Conservation (phyloP, 2,113 vertebrate genomes). For the Pseudorhombus dupliciocellatus region DNA sequence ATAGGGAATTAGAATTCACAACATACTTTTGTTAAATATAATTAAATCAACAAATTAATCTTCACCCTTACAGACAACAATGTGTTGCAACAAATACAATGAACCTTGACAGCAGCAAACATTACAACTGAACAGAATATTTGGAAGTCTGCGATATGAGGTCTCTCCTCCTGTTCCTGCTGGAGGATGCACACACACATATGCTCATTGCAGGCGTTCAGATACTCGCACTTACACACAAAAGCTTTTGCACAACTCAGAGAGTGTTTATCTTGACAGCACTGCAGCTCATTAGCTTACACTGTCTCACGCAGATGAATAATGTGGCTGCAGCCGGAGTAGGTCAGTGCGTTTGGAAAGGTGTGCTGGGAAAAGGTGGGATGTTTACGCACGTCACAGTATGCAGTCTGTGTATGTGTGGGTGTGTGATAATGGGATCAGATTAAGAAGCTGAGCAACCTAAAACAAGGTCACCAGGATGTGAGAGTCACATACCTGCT, state of each 20-base stretch:
- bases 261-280: conserved; percentile 36
- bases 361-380: conserved; percentile 23
- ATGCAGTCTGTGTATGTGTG: neutral
- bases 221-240: conserved; percentile 2
- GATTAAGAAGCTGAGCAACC: conserved; percentile 17
- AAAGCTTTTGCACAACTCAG: neutral
- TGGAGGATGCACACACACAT: conserved; percentile 27
- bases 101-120: neutral
- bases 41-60: no score
- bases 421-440: conserved; percentile 9
- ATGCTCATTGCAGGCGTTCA: neutral
- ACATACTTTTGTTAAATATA: no score
- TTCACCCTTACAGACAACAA: no score
- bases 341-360: conserved; percentile 6
- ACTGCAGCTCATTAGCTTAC: conserved; percentile 25
- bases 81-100: conserved; percentile 1
- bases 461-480: conserved; percentile 60
- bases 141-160: conserved; percentile 17
- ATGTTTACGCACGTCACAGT: conserved; percentile 16
- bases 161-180: conserved; percentile 26
- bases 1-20: no score
- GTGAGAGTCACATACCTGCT: conserved; percentile 53
- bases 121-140: conserved; percentile 23
- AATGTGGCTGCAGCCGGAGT: neutral
- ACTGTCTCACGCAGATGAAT: conserved; percentile 19